Evolutionary conservation across 2,888 invertebrate species (phyloP), one percentile per base, ranked within the genome.

Genomic region (Axea sp.): DNA sequence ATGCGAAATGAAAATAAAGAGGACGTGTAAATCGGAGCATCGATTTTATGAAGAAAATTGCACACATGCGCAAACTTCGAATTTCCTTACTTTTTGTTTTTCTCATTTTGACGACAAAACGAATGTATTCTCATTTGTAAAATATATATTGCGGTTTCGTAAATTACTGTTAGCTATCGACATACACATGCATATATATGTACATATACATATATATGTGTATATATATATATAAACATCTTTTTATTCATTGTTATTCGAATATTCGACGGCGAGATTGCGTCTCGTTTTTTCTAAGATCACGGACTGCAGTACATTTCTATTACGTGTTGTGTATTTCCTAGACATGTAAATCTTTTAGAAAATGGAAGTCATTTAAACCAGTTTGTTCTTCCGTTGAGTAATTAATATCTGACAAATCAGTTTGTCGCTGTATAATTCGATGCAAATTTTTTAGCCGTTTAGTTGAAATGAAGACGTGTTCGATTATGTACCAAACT

Each of bases 141-240:
- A 65, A 72, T 72, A 72, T 65, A 72, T 72, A 72, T 72, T 65
- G 72, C 65, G 72, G 72, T 72, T 72, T 72, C 71, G 71, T 71
- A 71, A 71, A 71, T 71, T 60, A 71, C 69, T 71, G 71, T 72
- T 72, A 72, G 72, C 59, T 65, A 72, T 65, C 72, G 72, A 65
- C 59, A 64, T 59, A 59, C 72, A 53, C 72, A 53, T 68, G 43
- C 55, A 59, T 53, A 72, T 72, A 65, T 62, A 64, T 62, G 65
- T 69, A 41, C 35, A 53, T 53, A 57, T 65, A 45, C 47, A 77
- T 72, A 73, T 79, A 78, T 75, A 75, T 78, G 69, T 79, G 76
- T 76, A 71, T 73, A 76, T 81, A 64, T 78, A 77, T 80, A 77
- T 79, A 78, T 73, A 75, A 75, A 75, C 76, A 77, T 55, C 68